Conservation (phyloP, 1,140 invertebrate species). For the Calycopis cecrops region DNA sequence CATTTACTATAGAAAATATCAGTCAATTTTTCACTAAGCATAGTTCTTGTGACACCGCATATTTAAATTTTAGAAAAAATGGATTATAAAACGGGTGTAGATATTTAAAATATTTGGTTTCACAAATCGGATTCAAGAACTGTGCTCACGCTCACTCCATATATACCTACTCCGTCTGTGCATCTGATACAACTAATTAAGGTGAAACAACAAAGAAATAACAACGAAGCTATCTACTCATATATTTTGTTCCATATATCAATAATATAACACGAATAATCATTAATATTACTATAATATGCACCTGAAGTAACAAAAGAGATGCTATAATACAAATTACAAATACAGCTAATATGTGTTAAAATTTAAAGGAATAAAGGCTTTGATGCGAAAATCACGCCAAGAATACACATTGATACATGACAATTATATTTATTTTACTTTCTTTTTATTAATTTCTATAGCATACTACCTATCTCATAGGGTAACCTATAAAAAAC, state of each 20-base stretch:
- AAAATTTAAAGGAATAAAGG: no score
- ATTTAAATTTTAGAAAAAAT: neutral
- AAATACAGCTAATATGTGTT: no score
- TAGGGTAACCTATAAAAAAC: no score
- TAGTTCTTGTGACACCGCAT: neutral
- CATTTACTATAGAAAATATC: neutral
- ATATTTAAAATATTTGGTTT: no score
- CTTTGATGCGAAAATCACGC: no score
- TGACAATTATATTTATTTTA: no score
- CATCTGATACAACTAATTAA: constrained; percentile 22
- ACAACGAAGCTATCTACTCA: constrained; percentile 8
- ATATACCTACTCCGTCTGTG: constrained; percentile 27
- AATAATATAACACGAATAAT: constrained; percentile 2
- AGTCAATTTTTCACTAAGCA: constrained; percentile 2
- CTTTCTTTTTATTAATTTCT: no score
- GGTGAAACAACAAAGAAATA: constrained; percentile 10
- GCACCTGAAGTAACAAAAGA: constrained; percentile 5
- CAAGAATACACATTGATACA: no score
- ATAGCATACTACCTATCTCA: no score
- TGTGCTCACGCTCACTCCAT: constrained; percentile 26
- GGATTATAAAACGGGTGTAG: no score
- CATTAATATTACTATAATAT: constrained; percentile 1
- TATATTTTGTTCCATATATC: neutral
- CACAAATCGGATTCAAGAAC: constrained; percentile 37
- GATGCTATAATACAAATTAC: constrained; percentile 10